Percentiles rank a stretch among this genome's conserved stretches.
Evolutionary conservation across 2,797 vertebrate species (phyloP).

Genomic region (Chelonia mydas): DNA sequence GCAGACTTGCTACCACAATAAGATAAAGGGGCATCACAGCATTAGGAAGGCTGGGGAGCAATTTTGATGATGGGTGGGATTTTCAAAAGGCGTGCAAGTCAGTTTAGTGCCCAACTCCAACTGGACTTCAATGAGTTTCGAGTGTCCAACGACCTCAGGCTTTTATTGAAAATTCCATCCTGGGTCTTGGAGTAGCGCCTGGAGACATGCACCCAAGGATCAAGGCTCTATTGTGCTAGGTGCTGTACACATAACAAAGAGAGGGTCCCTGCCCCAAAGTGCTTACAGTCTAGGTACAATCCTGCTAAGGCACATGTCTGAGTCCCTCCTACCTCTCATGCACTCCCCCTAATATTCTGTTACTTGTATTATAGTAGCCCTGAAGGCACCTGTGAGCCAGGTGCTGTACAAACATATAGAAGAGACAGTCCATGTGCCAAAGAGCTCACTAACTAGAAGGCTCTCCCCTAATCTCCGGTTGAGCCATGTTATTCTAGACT

Average conservation of each 20-base stretch:
- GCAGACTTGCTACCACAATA: neutral
- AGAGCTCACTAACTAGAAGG: neutral
- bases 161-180: neutral
- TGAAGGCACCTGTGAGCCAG: neutral
- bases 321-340: neutral
- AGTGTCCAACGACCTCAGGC: rapidly evolving
- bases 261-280: neutral
- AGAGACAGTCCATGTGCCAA: neutral
- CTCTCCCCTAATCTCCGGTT: neutral
- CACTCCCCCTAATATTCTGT: neutral
- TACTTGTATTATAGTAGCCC: neutral
- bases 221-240: neutral
- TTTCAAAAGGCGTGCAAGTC: neutral
- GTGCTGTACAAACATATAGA: neutral
- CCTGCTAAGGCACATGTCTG: neutral
- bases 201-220: neutral
- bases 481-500: neutral
- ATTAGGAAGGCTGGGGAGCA: neutral
- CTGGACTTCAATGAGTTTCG: too few relatives aligned
- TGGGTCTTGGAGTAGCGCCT: neutral
- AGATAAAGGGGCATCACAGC: rapidly evolving
- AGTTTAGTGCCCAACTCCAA: neutral
- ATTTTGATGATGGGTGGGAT: neutral
- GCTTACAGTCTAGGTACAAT: neutral
- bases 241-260: neutral